phyloP scores from a whole-genome alignment of 1,140 invertebrate species.

The Oryctes rhinoceros region DNA sequence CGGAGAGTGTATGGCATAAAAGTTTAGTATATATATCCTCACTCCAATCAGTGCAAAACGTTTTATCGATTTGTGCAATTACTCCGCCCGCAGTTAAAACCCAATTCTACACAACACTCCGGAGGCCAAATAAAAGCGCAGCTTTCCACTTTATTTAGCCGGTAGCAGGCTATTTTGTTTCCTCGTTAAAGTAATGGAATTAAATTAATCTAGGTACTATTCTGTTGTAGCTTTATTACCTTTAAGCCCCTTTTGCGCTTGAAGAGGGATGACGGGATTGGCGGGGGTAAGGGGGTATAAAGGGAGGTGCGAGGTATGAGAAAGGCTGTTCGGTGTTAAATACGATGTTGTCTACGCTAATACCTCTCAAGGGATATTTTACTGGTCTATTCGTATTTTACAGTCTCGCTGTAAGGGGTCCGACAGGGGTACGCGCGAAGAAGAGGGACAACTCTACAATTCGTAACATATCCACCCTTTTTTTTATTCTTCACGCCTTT shows the following conservation, averaged over 20 bases:
- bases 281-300: constrained; percentile 6
- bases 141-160: constrained; percentile 46
- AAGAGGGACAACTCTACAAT: not conserved
- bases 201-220: constrained; percentile 57
- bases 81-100: constrained; percentile 39
- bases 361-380: constrained; percentile 54
- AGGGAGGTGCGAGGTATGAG: not conserved
- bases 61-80: constrained; percentile 43
- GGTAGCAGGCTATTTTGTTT: constrained; percentile 51
- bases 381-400: constrained; percentile 42
- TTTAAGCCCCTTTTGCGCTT: constrained; percentile 40
- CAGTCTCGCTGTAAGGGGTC: not conserved
- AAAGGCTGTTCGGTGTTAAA: constrained; percentile 45
- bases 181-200: constrained; percentile 58
- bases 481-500: constrained; percentile 36
- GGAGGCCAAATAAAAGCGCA: constrained; percentile 42
- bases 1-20: constrained; percentile 18
- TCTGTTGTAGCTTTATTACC: constrained; percentile 55
- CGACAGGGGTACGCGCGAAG: not conserved
- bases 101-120: constrained; percentile 39
- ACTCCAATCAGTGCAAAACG: constrained; percentile 43
- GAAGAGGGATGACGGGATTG: not conserved
- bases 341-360: constrained; percentile 54
- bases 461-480: not conserved
- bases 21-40: constrained; percentile 38